phyloP scores from a whole-genome alignment of 2,797 vertebrate species.

The Phoebastria nigripes region DNA sequence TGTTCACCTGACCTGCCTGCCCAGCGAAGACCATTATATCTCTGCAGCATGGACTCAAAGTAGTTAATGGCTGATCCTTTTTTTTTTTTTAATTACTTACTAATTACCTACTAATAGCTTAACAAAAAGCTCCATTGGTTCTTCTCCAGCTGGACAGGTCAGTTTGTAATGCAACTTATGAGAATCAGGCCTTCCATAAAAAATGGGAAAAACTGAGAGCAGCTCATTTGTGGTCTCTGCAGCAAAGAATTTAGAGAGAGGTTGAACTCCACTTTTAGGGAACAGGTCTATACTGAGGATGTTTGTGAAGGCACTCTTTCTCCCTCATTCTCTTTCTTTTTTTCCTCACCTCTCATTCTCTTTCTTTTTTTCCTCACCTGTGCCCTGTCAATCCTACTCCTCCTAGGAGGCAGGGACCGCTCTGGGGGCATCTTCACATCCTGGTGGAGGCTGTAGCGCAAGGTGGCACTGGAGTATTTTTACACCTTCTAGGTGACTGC shows the following conservation, averaged over 20 bases:
- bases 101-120: not conserved
- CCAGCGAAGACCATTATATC: not conserved
- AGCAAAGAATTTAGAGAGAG: not conserved
- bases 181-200: not conserved
- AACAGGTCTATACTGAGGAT: not conserved
- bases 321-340: not conserved
- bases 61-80: not conserved
- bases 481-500: not conserved
- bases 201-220: not conserved
- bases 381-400: not conserved
- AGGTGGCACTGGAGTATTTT: conserved; percentile 57
- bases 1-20: not conserved
- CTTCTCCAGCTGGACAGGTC: not conserved
- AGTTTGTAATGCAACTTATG: not conserved
- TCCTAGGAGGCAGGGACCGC: not conserved
- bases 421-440: not conserved
- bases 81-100: not conserved
- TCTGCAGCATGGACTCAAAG: not conserved
- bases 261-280: not conserved
- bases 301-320: not conserved
- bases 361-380: not conserved
- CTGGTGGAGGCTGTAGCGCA: not conserved
- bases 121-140: not conserved
- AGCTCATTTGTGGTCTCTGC: not conserved
- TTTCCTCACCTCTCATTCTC: not conserved